Percentiles rank a stretch among this genome's conserved stretches.
phyloP scores from a whole-genome alignment of 2,113 vertebrate species.

The Gobiocypris rarus region DNA sequence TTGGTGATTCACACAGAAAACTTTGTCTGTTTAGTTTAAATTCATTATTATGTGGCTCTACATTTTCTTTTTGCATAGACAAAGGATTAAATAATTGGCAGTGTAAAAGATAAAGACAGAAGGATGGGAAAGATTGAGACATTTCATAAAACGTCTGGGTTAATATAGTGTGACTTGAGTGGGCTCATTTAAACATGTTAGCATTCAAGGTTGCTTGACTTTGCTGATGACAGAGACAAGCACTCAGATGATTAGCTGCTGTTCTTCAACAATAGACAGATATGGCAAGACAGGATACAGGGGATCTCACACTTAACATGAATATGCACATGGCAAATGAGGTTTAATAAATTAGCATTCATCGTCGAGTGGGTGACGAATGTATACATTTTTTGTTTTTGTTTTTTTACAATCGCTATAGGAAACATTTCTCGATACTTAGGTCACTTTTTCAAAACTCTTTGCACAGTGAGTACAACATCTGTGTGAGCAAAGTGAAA shows the following conservation, averaged over 20 bases:
- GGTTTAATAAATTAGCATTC: constrained; percentile 29
- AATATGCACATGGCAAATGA: constrained; percentile 21
- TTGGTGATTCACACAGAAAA: neutral
- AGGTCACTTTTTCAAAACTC: too few species aligned
- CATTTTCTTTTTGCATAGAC: neutral
- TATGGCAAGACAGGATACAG: neutral
- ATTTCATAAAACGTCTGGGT: neutral
- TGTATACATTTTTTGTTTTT: neutral
- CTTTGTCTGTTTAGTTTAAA: constrained; percentile 13
- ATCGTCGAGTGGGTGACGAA: constrained; percentile 21
- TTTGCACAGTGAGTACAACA: too few species aligned
- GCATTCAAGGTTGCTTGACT: constrained; percentile 2
- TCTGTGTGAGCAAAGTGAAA: too few species aligned
- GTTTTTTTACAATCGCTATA: too few species aligned
- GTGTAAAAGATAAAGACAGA: neutral
- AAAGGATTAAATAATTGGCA: neutral
- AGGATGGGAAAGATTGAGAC: neutral
- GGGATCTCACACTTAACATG: neutral
- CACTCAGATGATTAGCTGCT: constrained; percentile 41
- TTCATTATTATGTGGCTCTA: neutral
- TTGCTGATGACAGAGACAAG: constrained; percentile 27
- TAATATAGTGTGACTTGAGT: constrained; percentile 22
- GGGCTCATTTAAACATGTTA: constrained; percentile 32
- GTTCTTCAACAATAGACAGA: neutral
- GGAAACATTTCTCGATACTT: too few species aligned